Percentiles rank a stretch among this genome's conserved stretches.
phyloP scores from a whole-genome alignment of 2,888 invertebrate genomes.

The Pemphredon lugubris region DNA sequence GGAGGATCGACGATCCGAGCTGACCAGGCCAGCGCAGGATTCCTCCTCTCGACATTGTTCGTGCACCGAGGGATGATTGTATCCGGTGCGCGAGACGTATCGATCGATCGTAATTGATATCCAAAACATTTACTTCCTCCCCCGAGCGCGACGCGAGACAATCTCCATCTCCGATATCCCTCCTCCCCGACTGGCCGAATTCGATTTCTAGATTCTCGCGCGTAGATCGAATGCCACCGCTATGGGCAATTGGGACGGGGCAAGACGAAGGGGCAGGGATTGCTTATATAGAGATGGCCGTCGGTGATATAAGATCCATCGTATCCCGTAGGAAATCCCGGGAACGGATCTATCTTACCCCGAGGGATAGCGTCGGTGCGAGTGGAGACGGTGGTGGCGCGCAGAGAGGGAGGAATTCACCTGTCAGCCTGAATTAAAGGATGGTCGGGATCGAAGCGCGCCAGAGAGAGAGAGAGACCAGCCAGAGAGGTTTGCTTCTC shows the following conservation, averaged over 20 bases:
- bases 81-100: no score
- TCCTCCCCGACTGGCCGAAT: no score
- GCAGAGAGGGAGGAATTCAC: constrained; percentile 77
- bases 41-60: no score
- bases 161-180: not conserved
- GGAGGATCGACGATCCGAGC: not conserved
- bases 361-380: constrained; percentile 76
- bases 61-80: no score
- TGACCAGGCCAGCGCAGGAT: no score
- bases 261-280: constrained; percentile 65
- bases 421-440: constrained; percentile 84
- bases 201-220: constrained; percentile 58
- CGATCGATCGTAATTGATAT: no score
- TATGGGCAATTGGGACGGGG: constrained; percentile 61
- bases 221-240: constrained; percentile 61
- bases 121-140: no score
- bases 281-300: constrained; percentile 80
- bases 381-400: constrained; percentile 54
- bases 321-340: constrained; percentile 81
- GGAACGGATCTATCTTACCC: constrained; percentile 81
- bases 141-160: no score
- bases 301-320: constrained; percentile 80
- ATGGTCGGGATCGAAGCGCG: constrained; percentile 78
- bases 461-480: constrained; percentile 60
- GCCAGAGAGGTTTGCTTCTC: constrained; percentile 55